Conservation (phyloP, 2,113 vertebrate species). For the Cinclus mexicanus region DNA sequence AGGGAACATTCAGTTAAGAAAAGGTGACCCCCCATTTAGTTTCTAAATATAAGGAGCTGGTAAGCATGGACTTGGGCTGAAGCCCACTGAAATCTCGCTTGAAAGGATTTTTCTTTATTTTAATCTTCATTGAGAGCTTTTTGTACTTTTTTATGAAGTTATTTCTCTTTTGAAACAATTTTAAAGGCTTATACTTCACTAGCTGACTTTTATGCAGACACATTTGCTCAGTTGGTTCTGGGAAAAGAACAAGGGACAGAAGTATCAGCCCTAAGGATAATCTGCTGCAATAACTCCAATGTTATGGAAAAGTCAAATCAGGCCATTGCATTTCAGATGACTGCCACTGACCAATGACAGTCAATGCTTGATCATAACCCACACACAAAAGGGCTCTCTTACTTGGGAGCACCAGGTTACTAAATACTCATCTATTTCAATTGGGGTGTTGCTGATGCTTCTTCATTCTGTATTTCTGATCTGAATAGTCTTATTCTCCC, state of each 20-base stretch:
- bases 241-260: neutral
- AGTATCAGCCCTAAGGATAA: neutral
- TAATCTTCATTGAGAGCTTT: neutral
- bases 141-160: neutral
- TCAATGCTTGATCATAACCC: neutral
- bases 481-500: neutral
- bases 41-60: neutral
- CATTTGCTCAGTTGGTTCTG: neutral
- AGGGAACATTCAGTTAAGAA: neutral
- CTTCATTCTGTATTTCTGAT: neutral
- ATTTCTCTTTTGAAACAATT: neutral
- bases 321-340: neutral
- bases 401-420: neutral
- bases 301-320: neutral
- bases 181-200: neutral
- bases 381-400: neutral
- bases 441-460: neutral
- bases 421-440: neutral
- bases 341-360: neutral
- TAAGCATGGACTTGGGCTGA: neutral
- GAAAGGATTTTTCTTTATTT: neutral
- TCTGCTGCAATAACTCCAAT: neutral
- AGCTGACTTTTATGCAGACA: neutral
- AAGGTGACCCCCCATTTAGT: neutral
- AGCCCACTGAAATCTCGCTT: neutral